phyloP scores from a whole-genome alignment of 2,113 vertebrate genomes.

The Macquaria ambigua region DNA sequence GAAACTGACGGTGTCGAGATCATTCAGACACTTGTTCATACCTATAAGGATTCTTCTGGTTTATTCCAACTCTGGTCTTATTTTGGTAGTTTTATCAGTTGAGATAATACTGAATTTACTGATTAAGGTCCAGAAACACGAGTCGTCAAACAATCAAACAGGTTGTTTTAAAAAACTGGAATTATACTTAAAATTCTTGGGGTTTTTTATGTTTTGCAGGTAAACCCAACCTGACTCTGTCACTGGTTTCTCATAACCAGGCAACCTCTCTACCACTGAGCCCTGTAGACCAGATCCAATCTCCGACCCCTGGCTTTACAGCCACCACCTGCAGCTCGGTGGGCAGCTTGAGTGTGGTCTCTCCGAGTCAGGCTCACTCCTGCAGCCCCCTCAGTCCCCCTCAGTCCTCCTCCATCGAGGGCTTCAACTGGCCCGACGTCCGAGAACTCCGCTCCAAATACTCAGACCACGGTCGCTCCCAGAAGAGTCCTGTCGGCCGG shows the following conservation, averaged over 20 bases:
- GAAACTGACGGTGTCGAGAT: no score
- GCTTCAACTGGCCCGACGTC: constrained; percentile 92
- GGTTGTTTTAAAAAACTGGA: no score
- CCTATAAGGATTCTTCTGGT: no score
- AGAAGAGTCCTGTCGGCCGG: constrained; percentile 15
- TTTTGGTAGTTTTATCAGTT: no score
- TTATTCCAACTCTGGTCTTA: no score
- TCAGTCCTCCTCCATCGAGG: constrained; percentile 81
- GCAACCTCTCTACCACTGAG: constrained; percentile 48
- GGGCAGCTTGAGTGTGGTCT: constrained; percentile 21
- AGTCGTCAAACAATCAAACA: no score
- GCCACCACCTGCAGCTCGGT: background rate
- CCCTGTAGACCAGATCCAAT: constrained; percentile 12
- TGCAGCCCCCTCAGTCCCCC: constrained; percentile 82
- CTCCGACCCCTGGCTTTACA: constrained; percentile 1
- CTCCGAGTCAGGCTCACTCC: constrained; percentile 24
- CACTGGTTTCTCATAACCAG: constrained; percentile 57
- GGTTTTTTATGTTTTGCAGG: constrained; percentile 70
- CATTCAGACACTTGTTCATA: no score
- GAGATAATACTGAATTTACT: no score
- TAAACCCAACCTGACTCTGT: constrained; percentile 69
- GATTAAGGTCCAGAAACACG: no score
- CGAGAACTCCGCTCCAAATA: constrained; percentile 89
- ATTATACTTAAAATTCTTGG: background rate
- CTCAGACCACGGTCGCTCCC: constrained; percentile 1